Conservation (phyloP, 2,888 invertebrate genomes). For the Tuberolachnus salignus region DNA sequence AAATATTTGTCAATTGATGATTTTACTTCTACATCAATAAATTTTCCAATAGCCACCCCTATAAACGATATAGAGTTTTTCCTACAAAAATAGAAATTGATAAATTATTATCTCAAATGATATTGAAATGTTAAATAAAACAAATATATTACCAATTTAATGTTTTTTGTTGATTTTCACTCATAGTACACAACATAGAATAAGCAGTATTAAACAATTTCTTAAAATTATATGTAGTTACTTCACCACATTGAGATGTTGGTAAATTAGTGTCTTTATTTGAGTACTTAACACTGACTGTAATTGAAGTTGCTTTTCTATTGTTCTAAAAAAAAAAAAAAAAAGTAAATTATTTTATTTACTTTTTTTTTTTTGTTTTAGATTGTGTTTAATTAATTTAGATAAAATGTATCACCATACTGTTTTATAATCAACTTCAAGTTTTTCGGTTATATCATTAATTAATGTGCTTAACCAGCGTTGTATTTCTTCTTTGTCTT, state of each 20-base stretch:
- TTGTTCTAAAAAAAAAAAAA: conserved; percentile 71
- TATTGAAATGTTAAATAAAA: neutral
- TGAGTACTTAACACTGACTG: conserved; percentile 64
- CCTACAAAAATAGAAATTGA: conserved; percentile 60
- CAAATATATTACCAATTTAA: conserved; percentile 35
- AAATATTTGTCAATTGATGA: conserved; percentile 67
- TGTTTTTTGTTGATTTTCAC: conserved; percentile 52
- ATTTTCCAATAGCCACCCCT: conserved; percentile 81
- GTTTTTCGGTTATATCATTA: conserved; percentile 81
- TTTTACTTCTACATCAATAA: conserved; percentile 65
- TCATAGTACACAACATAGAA: conserved; percentile 45
- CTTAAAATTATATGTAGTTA: conserved; percentile 45
- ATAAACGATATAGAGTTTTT: conserved; percentile 72
- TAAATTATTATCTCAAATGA: too few species aligned
- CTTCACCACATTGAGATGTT: conserved; percentile 38
- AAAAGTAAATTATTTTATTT: neutral
- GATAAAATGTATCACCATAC: conserved; percentile 57
- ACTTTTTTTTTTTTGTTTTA: too few species aligned
- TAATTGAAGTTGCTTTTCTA: conserved; percentile 79
- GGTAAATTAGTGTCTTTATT: conserved; percentile 37
- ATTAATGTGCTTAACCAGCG: conserved; percentile 84
- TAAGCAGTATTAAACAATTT: conserved; percentile 50
- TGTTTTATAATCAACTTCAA: conserved; percentile 74
- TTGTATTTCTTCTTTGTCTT: conserved; percentile 70
- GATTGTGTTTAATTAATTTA: neutral